Base-by-base conservation (phyloP, 1,140 invertebrate genomes). In the Drosophila carrolli region DNA sequence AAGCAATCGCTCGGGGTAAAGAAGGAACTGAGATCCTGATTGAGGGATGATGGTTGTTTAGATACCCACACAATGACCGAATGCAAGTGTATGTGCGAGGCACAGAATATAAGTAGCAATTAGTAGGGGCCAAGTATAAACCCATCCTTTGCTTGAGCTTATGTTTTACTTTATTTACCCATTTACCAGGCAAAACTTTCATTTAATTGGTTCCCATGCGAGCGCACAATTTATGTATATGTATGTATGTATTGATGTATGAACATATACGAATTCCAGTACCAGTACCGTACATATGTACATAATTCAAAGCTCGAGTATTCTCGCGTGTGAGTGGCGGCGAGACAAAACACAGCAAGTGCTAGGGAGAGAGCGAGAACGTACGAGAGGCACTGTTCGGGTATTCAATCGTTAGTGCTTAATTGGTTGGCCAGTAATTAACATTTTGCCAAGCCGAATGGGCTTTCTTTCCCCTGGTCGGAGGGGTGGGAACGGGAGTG, bases 131-230 rank as follows among this genome's bases (percentile, higher is more conserved):
- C 35, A 54, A 44, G 41, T 23, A 14, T 41, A 32, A 37, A 59
- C 13, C 8, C n/a, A 32, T 50, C 13, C 48, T 1, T 8, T 4
- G 19, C 44, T 8, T 1, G 29, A 4, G 23, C 48, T 35, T n/a
- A 14, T 8, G n/a, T 6, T 19, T 8, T 37, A 14, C 27, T 37
- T 53, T 53, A 53, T 37, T 11, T 37, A 53, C 29, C 14, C 16
- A 53, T 53, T 53, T 53, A 53, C 48, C 9, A 50, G n/a, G 11
- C 13, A 43, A 11, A 71, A 66, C 43, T 58, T 46, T 66, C 46
- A 48, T 81, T 80, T 80, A 81, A 81, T 81, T 81, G 78, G 78
- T 56, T 48, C 50, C 35, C 51, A 37, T 35, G 23, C 51, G 41
- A 46, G 46, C 58, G 19, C 48, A 16, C 57, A 16, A 44, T 40